phyloP scores from a whole-genome alignment of 2,888 invertebrate species.

The Agrilus cyanescens region DNA sequence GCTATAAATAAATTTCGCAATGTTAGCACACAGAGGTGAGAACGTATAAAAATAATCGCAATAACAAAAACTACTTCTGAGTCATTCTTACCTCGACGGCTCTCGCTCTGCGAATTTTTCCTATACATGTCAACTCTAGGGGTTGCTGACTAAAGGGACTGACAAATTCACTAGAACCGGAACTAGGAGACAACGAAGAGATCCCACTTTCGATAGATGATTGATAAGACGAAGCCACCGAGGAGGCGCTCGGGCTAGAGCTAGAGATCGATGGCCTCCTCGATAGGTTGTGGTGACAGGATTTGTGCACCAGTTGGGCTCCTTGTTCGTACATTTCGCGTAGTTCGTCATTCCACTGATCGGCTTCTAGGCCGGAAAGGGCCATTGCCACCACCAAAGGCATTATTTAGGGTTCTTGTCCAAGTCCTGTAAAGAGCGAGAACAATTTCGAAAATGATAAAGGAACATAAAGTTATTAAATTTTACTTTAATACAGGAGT shows the following conservation, averaged over 20 bases:
- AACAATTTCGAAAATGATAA: too few relatives aligned
- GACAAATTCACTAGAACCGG: conserved; percentile 16
- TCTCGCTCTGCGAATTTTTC: too few relatives aligned
- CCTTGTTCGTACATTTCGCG: conserved; percentile 13
- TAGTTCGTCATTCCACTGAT: conserved; percentile 16
- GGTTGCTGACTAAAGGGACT: too few relatives aligned
- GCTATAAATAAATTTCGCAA: too few relatives aligned
- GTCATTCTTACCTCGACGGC: too few relatives aligned
- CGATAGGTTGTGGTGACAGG: conserved; percentile 15
- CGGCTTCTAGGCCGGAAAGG: conserved; percentile 40
- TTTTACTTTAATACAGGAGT: too few relatives aligned
- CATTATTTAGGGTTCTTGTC: conserved; percentile 31
- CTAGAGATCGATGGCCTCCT: conserved; percentile 25
- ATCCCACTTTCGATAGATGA: conserved; percentile 17
- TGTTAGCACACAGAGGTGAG: too few relatives aligned
- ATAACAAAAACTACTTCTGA: too few relatives aligned
- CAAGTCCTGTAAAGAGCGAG: too few relatives aligned
- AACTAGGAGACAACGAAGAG: conserved; percentile 20
- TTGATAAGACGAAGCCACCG: conserved; percentile 23
- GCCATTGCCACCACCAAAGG: conserved; percentile 51
- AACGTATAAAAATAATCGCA: too few relatives aligned
- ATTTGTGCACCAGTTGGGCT: background rate
- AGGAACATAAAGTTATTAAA: too few relatives aligned
- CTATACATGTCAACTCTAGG: too few relatives aligned
- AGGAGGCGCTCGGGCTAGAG: conserved; percentile 41